phyloP scores from a whole-genome alignment of 2,113 vertebrate species.

The Trichechus manatus region DNA sequence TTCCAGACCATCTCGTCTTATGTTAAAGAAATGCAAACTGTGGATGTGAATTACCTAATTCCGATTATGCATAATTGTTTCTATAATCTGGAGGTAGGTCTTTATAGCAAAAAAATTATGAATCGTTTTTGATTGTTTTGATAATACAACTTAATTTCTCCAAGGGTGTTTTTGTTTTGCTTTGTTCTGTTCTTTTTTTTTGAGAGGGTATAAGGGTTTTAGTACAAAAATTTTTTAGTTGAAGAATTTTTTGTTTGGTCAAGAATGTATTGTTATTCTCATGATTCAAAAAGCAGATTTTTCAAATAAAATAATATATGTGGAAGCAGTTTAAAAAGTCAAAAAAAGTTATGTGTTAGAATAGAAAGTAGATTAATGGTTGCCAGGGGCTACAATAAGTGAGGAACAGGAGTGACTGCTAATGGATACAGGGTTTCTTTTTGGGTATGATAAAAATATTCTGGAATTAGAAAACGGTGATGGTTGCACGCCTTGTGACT shows the following conservation, averaged over 20 bases:
- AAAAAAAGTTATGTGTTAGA: neutral
- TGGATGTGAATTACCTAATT: conserved; percentile 93
- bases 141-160: neutral
- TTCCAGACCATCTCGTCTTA: conserved; percentile 92
- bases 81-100: conserved; percentile 94
- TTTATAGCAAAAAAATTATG: neutral
- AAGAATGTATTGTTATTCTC: neutral
- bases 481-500: neutral
- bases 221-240: conserved; percentile 20
- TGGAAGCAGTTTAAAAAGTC: neutral
- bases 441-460: neutral
- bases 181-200: neutral
- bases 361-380: neutral
- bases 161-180: neutral
- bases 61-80: conserved; percentile 96
- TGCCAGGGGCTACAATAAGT: fast-evolving
- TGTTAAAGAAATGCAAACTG: conserved; percentile 91
- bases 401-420: neutral
- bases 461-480: neutral
- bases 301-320: conserved; percentile 12
- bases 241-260: neutral
- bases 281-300: neutral
- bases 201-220: neutral
- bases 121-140: neutral
- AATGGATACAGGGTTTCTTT: neutral